A percentile compares a stretch with the other conserved stretches of the same genome.
phyloP scores from a whole-genome alignment of 1,140 invertebrate species.

The Plectus sambesii region DNA sequence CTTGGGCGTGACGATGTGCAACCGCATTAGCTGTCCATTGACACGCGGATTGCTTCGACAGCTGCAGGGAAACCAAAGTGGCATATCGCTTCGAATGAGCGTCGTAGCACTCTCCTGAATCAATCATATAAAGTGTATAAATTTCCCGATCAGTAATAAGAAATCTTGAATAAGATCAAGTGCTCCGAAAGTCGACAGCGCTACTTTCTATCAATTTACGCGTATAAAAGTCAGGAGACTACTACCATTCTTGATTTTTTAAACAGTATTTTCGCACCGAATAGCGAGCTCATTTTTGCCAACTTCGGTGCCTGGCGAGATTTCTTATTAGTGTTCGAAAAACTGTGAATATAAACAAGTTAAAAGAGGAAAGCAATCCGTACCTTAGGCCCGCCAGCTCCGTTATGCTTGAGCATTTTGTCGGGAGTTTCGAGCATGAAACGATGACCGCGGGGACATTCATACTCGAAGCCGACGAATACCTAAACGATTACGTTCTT shows the following conservation, averaged over 20 bases:
- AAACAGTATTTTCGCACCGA: no score
- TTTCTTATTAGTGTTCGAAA: no score
- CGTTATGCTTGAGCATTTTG: conserved; percentile 65
- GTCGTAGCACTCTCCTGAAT: conserved; percentile 23
- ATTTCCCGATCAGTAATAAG: no score
- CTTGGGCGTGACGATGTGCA: conserved; percentile 82
- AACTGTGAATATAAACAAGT: no score
- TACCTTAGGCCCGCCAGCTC: conserved; percentile 60
- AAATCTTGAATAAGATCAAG: no score
- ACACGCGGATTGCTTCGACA: conserved; percentile 22
- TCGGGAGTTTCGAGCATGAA: conserved; percentile 85
- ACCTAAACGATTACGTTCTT: conserved; percentile 54
- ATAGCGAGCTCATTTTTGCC: no score
- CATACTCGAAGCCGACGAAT: conserved; percentile 90
- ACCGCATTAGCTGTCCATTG: conserved; percentile 73
- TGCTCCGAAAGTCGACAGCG: no score
- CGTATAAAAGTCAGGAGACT: no score
- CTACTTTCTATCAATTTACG: no score
- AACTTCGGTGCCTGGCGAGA: no score
- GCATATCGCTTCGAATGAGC: conserved; percentile 28
- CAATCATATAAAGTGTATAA: conserved; percentile 19
- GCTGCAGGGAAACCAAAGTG: conserved; percentile 50
- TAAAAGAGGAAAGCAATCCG: no score
- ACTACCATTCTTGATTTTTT: no score
- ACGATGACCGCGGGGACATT: conserved; percentile 82